Evolutionary conservation across 2,888 invertebrate species (phyloP), one percentile per base, ranked within the genome.

Genomic region (Lithophane ornitopus): DNA sequence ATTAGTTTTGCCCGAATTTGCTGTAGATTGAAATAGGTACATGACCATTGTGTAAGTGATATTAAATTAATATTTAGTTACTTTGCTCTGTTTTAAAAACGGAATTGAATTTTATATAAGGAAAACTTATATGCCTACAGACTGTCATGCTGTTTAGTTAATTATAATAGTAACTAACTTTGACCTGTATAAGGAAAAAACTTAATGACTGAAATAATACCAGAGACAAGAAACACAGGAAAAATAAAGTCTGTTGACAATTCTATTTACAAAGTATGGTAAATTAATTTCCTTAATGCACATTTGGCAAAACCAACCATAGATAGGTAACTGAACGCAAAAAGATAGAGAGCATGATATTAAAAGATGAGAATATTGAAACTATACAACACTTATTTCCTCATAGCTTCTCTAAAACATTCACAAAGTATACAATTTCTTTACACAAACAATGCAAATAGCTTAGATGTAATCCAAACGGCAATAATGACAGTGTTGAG

Each of bases 1-100:
- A 87, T 87, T 87, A 84, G 81, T 77, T 86, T 84, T 76, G 63
- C 78, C 56, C 75, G 76, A 72, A 75, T 77, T 73, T 69, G n/a
- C 59, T 76, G 81, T 65, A 59, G 52, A 77, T 82, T 73, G 83
- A 78, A 85, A 78, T 70, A n/a, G n/a, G n/a, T n/a, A 72, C 28
- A 56, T 76, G 67, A 72, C 66, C 28, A 52, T 69, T 82, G 46
- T 58, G 62, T 72, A 54, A 65, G 62, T 76, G 58, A 63, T 81
- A 63, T 76, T 70, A 63, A 63, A 85, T 72, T 81, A 26, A 81
- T 73, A 67, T 84, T 71, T 68, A 16, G 67, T 41, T 61, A 61
- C 56, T 34, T 19, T 2, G 34, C 34, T 34, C n/a, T 56, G 34
- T 67, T 67, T 7, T 67, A 59, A n/a, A 67, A 67, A 67, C 16